Base-by-base conservation (phyloP, 2,888 invertebrate species). In the Periphyllus acericola region DNA sequence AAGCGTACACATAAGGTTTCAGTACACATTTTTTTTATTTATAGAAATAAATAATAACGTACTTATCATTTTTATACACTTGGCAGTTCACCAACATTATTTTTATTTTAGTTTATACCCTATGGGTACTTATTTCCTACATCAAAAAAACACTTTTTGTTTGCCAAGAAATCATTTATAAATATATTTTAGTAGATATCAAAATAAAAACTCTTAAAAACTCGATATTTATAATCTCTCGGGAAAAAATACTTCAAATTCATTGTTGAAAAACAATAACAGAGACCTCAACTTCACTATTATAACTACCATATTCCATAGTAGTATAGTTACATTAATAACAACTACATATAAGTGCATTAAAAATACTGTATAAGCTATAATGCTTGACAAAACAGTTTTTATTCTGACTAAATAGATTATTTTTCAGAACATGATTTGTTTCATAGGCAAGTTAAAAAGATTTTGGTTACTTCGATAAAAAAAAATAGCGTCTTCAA, bases 1-100 rank as follows among this genome's bases (percentile, higher is more conserved):
- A 83, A 76, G 66, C 25, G 75, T 25, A 74, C 29, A 76, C 40
- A 46, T 36, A 60, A 21, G 74, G 83, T 76, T 84, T 84, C 40
- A 40, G 66, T 66, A 60, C 34, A 46, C n/a, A n/a, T 25, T 2
- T 81, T 68, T 66, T 68, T 82, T 25, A 68, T 29, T 60, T 21
- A 60, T 74, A 55, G 34, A 29, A 34, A 83, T 72, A 74, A 19
- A 68, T 32, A 71, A 71, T 55, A 55, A 74, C 17, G 6, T 55
- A 83, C 4, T 74, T 55, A 80, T 72, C 34, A 55, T 36, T 11
- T 55, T 74, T 74, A 19, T 17, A 74, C 34, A 55, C 29, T 14
- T 40, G 74, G 36, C 52, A 72, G 52, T 34, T 34, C n/a, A 72
- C 25, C 46, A 17, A 36, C 3, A 34, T n/a, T 82, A 21, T 55